phyloP scores from a whole-genome alignment of 35 echinoderm and acorn worm genomes.

The Hemicentrotus pulcherrimus region DNA sequence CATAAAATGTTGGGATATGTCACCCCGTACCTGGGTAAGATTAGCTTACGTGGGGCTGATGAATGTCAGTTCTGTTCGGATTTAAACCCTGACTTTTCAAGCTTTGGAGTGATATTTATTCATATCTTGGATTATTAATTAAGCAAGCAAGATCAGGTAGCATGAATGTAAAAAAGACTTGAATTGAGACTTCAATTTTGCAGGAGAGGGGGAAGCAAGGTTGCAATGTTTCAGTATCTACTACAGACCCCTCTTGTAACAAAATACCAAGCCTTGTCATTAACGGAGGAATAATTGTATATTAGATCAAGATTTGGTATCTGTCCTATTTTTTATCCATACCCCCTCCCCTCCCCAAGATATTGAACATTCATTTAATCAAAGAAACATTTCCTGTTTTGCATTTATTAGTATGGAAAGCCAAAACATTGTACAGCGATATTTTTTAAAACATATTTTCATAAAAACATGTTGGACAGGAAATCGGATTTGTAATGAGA shows the following conservation, averaged over 20 bases:
- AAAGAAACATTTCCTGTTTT: not conserved
- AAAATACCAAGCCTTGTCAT: too few species aligned
- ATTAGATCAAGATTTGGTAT: too few species aligned
- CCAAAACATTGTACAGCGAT: not conserved
- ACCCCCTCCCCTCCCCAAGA: too few species aligned
- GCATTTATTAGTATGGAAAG: not conserved
- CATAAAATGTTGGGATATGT: not conserved
- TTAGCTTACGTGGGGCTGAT: not conserved
- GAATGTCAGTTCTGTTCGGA: not conserved
- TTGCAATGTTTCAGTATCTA: not conserved
- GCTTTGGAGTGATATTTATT: not conserved
- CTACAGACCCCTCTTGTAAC: not conserved
- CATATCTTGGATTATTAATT: not conserved
- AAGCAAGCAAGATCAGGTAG: not conserved
- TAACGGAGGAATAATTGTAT: too few species aligned
- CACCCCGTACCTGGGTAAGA: not conserved
- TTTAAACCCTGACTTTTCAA: not conserved
- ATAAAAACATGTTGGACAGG: not conserved
- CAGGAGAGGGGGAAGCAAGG: too few species aligned
- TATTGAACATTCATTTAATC: too few species aligned
- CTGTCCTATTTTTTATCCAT: too few species aligned
- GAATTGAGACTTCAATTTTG: too few species aligned
- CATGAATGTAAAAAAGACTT: not conserved
- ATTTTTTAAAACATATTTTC: not conserved
- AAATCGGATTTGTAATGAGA: not conserved